These are phyloP conservation scores for Eumeta japonica DNA, from an alignment of 1,140 invertebrate genomes.

Conservation along the genomic window DNA sequence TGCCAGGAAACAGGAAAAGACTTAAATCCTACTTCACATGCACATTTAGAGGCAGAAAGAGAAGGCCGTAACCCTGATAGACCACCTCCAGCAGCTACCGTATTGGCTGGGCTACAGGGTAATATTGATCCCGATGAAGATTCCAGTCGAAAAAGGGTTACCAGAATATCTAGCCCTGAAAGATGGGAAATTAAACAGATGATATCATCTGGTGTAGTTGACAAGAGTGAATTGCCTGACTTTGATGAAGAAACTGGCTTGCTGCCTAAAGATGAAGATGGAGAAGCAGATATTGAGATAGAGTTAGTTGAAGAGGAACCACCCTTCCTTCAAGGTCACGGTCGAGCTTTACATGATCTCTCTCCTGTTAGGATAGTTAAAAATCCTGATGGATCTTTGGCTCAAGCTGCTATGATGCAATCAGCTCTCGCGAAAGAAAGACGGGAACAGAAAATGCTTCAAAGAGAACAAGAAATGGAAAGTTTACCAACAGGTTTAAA, in stretches of 20 bases:
- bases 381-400: slow-evolving; percentile 93
- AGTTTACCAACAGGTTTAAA: slow-evolving; percentile 78
- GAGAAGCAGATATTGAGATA: slow-evolving; percentile 98
- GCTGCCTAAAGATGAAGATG: slow-evolving; percentile 84
- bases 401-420: slow-evolving; percentile 99
- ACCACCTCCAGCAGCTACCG: slow-evolving; percentile 63
- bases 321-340: slow-evolving; percentile 90
- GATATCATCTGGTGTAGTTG: slow-evolving; percentile 81
- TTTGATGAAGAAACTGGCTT: slow-evolving; percentile 89
- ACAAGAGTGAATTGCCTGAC: slow-evolving; percentile 86
- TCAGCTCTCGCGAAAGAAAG: slow-evolving; percentile 95
- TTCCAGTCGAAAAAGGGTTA: slow-evolving; percentile 76
- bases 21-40: slow-evolving; percentile 81
- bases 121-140: slow-evolving; percentile 75
- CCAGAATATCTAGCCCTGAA: slow-evolving; percentile 94
- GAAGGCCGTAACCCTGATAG: slow-evolving; percentile 83
- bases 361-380: slow-evolving; percentile 97
- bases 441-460: slow-evolving; percentile 89
- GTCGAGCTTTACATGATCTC: slow-evolving; percentile 84
- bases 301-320: slow-evolving; percentile 98
- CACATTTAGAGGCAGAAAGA: slow-evolving; percentile 63
- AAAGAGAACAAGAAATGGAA: slow-evolving; percentile 88
- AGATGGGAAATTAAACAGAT: slow-evolving; percentile 87
- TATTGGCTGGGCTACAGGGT: slow-evolving; percentile 67
- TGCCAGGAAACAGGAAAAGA: slow-evolving; percentile 94